Conservation (phyloP, 2,797 vertebrate species). For the Microhierax caerulescens region DNA sequence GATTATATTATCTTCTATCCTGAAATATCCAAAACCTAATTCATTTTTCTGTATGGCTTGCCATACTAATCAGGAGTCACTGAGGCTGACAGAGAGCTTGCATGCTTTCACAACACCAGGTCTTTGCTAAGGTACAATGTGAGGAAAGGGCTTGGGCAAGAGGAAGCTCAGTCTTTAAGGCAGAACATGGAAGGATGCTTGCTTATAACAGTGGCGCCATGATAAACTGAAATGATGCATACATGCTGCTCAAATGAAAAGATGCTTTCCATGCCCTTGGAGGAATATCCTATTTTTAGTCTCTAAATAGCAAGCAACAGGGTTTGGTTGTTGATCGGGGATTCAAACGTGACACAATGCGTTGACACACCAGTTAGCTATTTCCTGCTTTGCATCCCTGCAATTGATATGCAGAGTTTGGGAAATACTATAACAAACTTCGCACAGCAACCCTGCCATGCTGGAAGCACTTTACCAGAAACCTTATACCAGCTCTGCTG, state of each 20-base stretch:
- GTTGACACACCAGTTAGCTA: not conserved
- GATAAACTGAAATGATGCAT: rapidly evolving
- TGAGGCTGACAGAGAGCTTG: not conserved
- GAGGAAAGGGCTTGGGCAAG: not conserved
- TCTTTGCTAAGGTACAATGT: rapidly evolving
- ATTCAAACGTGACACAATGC: rapidly evolving
- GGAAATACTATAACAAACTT: not conserved
- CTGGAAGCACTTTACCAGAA: not conserved
- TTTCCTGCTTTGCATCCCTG: not conserved
- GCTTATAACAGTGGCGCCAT: not conserved
- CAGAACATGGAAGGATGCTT: not conserved
- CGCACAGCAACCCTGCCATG: rapidly evolving
- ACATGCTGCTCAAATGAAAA: rapidly evolving
- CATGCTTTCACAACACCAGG: not conserved
- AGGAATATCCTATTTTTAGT: not conserved
- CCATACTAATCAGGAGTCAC: rapidly evolving
- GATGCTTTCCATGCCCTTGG: not conserved
- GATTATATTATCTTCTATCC: not conserved
- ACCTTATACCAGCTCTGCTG: not conserved
- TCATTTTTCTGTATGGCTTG: not conserved
- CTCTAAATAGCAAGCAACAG: not conserved
- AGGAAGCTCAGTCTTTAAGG: not conserved
- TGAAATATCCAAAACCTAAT: not conserved
- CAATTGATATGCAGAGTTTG: not conserved
- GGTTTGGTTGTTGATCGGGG: not conserved